Conservation (phyloP, 2,888 invertebrate species). For the Ceraclea dissimilis region DNA sequence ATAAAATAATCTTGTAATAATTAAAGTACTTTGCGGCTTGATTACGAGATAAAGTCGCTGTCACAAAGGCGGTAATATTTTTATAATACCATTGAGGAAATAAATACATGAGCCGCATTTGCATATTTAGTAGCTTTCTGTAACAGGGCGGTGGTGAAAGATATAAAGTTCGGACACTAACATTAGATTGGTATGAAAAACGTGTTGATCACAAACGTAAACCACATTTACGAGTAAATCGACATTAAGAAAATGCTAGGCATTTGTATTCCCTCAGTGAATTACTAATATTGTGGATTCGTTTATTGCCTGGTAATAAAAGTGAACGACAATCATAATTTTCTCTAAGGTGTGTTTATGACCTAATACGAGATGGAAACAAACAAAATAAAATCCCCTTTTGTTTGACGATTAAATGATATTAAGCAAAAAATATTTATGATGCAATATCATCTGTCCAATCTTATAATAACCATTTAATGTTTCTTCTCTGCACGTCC, state of each 20-base stretch:
- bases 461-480: too few species aligned
- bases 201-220: neutral
- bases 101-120: too few species aligned
- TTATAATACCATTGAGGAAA: too few species aligned
- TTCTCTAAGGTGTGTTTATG: neutral
- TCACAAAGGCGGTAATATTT: too few species aligned
- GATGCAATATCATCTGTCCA: too few species aligned
- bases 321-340: neutral
- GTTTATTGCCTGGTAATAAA: neutral
- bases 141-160: too few species aligned
- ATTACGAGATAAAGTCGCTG: too few species aligned
- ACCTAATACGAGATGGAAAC: neutral
- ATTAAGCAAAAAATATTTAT: neutral
- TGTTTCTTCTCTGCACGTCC: too few species aligned
- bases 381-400: neutral
- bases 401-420: neutral
- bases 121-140: too few species aligned
- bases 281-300: conserved; percentile 1
- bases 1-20: too few species aligned
- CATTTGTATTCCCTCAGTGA: neutral
- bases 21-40: too few species aligned
- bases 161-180: too few species aligned
- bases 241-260: neutral
- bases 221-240: neutral
- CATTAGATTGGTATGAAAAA: neutral